Conservation (phyloP, 1,140 invertebrate species). For the Aphis gossypii region DNA sequence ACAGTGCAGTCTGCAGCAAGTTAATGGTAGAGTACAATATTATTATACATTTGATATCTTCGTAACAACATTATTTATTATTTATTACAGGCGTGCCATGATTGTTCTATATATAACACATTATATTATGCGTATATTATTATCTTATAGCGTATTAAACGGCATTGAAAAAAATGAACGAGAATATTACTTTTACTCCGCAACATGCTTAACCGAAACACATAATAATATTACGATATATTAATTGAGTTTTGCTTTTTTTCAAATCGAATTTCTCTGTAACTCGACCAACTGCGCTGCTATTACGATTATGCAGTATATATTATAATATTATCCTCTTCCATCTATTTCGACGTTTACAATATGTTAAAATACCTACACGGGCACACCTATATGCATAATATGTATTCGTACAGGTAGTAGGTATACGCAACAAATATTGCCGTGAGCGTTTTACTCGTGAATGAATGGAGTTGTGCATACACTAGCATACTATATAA, state of each 20-base stretch:
- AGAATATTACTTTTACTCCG: neutral
- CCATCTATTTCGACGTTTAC: neutral
- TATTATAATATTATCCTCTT: neutral
- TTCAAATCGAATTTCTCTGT: neutral
- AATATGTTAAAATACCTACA: neutral
- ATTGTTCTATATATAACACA: constrained; percentile 14
- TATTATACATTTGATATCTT: neutral
- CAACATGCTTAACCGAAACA: neutral
- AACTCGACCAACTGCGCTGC: neutral
- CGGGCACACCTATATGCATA: neutral
- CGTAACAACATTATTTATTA: neutral
- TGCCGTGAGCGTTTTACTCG: neutral
- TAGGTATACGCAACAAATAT: neutral
- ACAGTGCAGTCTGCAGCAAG: neutral
- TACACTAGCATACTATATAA: neutral
- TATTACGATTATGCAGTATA: neutral
- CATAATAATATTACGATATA: neutral
- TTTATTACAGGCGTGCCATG: neutral
- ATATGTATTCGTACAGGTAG: neutral
- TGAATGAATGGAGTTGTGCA: neutral
- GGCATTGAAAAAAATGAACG: neutral
- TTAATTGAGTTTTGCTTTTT: neutral
- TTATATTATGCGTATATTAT: neutral
- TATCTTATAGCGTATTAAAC: neutral
- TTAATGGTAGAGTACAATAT: constrained; percentile 8